These are phyloP conservation scores for Agrilus biguttatus DNA, from an alignment of 2,888 invertebrate genomes.

Conservation along the genomic window DNA sequence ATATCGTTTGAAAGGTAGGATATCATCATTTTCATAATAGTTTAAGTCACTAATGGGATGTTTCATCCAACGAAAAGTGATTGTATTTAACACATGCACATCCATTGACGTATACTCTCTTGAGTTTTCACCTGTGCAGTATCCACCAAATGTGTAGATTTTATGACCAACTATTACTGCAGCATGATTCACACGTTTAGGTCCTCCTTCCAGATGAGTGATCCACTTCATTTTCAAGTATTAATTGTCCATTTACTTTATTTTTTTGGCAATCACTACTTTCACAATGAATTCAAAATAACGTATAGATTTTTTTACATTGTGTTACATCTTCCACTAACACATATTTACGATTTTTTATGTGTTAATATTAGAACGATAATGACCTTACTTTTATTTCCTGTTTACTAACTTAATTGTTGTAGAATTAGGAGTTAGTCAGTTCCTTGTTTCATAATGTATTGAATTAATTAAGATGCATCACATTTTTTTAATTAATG, in stretches of 20 bases:
- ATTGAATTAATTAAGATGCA: too few relatives aligned
- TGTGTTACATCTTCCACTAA: not conserved
- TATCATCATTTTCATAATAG: slow-evolving; percentile 30
- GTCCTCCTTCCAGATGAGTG: slow-evolving; percentile 77
- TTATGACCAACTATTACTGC: slow-evolving; percentile 64
- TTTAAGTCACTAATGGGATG: slow-evolving; percentile 37
- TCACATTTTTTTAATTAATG: too few relatives aligned
- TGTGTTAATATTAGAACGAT: too few relatives aligned
- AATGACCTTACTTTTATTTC: too few relatives aligned
- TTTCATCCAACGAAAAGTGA: slow-evolving; percentile 47
- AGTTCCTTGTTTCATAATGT: too few relatives aligned
- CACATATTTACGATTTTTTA: not conserved
- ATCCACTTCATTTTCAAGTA: slow-evolving; percentile 60
- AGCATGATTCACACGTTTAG: slow-evolving; percentile 83
- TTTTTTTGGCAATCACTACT: not conserved
- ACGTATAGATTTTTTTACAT: not conserved
- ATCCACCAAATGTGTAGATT: slow-evolving; percentile 86
- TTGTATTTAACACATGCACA: slow-evolving; percentile 69
- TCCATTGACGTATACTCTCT: slow-evolving; percentile 66
- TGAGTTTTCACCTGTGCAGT: slow-evolving; percentile 74
- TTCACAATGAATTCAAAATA: not conserved
- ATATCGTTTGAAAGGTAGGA: slow-evolving; percentile 70
- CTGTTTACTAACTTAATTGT: too few relatives aligned
- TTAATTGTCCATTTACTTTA: not conserved
- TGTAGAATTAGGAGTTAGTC: too few relatives aligned